These are phyloP conservation scores for Xylota sylvarum DNA, from an alignment of 2,888 invertebrate genomes.

Conservation along the genomic window DNA sequence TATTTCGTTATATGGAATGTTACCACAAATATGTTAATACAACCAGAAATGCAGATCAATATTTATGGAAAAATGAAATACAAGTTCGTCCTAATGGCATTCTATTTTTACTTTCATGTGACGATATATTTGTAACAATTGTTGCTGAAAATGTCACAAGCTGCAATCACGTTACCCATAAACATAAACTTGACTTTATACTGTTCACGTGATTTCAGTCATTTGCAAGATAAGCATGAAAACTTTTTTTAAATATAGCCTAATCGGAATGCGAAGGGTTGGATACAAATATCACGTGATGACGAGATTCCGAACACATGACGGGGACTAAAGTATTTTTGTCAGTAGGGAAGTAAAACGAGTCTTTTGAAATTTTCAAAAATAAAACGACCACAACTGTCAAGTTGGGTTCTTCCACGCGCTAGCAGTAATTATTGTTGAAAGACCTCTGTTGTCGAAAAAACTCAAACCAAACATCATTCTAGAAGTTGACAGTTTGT, in stretches of 20 bases:
- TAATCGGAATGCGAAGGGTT: not conserved
- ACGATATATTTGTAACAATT: not conserved
- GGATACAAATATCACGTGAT: not conserved
- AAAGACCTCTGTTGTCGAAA: too few species aligned
- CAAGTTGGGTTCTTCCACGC: too few species aligned
- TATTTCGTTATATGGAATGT: too few species aligned
- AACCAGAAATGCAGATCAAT: not conserved
- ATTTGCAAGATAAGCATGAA: not conserved
- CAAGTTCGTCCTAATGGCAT: not conserved
- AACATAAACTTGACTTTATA: not conserved
- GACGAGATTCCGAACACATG: not conserved
- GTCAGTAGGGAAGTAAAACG: not conserved
- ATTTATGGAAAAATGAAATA: too few species aligned
- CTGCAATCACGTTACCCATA: not conserved
- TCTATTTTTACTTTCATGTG: not conserved
- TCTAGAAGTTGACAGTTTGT: too few species aligned
- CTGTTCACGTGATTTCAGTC: not conserved
- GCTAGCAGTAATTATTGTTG: too few species aligned
- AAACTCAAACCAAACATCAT: too few species aligned
- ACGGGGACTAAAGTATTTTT: not conserved
- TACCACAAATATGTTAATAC: too few species aligned
- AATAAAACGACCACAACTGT: not conserved
- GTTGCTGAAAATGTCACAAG: not conserved
- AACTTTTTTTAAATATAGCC: constrained; percentile 1
- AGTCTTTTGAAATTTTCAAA: not conserved